Conservation (phyloP, 1,140 invertebrate genomes). For the Trachymyrmex septentrionalis region DNA sequence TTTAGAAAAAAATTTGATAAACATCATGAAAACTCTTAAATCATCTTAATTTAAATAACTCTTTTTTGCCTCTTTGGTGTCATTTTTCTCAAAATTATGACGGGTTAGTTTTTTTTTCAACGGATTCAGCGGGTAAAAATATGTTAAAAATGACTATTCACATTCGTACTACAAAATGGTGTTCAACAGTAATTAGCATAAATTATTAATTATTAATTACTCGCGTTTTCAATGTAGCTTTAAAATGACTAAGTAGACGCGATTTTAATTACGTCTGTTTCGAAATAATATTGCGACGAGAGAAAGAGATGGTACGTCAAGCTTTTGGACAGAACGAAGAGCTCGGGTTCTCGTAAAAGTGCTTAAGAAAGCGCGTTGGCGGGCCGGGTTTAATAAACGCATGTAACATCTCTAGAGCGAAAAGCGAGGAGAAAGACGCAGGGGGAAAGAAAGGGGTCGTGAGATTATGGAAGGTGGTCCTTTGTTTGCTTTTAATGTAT, state of each 20-base stretch:
- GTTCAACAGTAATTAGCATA: too few relatives aligned
- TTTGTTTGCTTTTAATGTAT: slow-evolving; percentile 84
- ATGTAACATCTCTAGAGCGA: slow-evolving; percentile 50
- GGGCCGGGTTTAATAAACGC: slow-evolving; percentile 75
- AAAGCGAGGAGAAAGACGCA: slow-evolving; percentile 6
- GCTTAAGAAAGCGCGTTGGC: slow-evolving; percentile 76
- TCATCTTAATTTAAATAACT: too few relatives aligned
- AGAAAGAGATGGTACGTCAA: slow-evolving; percentile 40
- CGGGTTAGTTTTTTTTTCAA: too few relatives aligned
- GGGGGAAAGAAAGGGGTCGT: background rate
- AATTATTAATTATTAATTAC: background rate
- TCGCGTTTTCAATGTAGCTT: background rate
- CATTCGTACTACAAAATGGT: too few relatives aligned
- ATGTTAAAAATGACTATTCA: too few relatives aligned
- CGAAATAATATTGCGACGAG: slow-evolving; percentile 44
- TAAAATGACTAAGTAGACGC: slow-evolving; percentile 15
- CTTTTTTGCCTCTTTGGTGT: too few relatives aligned
- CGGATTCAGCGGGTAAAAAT: too few relatives aligned
- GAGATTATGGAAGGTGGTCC: slow-evolving; percentile 65
- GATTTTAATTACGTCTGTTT: slow-evolving; percentile 70
- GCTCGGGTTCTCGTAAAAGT: slow-evolving; percentile 72
- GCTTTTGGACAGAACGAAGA: slow-evolving; percentile 66
- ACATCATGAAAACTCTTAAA: too few relatives aligned
- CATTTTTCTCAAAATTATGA: too few relatives aligned
- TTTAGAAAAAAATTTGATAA: too few relatives aligned